Evolutionary conservation across 1,140 invertebrate genomes (phyloP).

Genomic region (Bombus cullumanus): DNA sequence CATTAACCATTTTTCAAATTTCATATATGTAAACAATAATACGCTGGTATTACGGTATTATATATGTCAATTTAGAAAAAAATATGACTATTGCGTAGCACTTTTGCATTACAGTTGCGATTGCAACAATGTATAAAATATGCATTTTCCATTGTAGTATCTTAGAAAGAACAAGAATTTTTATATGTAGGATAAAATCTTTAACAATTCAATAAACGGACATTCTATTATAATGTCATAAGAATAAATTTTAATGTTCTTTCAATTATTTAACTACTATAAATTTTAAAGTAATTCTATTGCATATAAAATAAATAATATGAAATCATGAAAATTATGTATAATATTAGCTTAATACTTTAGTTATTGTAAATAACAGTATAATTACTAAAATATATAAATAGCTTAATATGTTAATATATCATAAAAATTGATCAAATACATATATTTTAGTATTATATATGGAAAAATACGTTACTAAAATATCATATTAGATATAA

Average conservation of each 20-base stretch:
- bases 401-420: background rate
- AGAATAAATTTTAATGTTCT: background rate
- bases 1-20: background rate
- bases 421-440: background rate
- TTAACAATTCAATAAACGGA: background rate
- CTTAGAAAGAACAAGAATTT: background rate
- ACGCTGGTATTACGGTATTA: background rate
- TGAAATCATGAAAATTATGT: background rate
- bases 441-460: background rate
- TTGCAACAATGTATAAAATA: background rate
- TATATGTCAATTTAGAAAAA: background rate
- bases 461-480: background rate
- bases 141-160: background rate
- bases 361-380: background rate
- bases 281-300: background rate
- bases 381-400: constrained; percentile 2
- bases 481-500: background rate
- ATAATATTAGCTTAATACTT: background rate
- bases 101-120: background rate
- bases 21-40: background rate
- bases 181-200: background rate
- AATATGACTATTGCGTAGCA: background rate
- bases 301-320: background rate
- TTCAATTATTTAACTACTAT: no score
- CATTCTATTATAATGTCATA: background rate